Percentiles rank a stretch among this genome's conserved stretches.
Conservation (phyloP, 2,113 vertebrate species). For the Aleadryas rufinucha region DNA sequence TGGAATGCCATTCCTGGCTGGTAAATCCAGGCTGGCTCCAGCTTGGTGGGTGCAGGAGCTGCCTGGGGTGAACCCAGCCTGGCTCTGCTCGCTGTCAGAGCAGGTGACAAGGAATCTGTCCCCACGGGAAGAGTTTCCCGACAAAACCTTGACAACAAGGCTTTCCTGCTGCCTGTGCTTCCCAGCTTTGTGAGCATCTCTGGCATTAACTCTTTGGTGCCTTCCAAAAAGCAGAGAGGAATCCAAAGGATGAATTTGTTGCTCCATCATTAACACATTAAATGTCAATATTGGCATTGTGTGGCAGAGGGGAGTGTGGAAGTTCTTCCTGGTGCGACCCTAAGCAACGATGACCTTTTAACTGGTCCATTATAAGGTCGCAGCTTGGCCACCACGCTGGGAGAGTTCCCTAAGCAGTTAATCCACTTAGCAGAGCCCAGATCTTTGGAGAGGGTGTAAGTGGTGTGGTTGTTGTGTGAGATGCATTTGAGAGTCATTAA, state of each 20-base stretch:
- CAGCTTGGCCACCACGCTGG: not conserved
- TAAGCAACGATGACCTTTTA: constrained; percentile 25
- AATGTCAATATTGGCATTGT: not conserved
- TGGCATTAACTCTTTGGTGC: not conserved
- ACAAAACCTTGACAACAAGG: not conserved
- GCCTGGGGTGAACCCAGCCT: not conserved
- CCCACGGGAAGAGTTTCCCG: not conserved
- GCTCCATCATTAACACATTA: not conserved
- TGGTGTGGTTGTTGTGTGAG: not conserved
- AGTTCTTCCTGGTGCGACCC: not conserved
- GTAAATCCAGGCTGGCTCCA: not conserved
- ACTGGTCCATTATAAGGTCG: constrained; percentile 6
- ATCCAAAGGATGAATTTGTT: not conserved
- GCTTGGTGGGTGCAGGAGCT: not conserved
- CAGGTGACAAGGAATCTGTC: not conserved
- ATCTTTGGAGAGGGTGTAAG: constrained; percentile 28
- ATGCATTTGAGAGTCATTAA: constrained; percentile 39
- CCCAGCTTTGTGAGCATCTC: not conserved
- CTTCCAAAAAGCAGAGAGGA: not conserved
- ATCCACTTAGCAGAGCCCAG: constrained; percentile 31
- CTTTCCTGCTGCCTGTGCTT: not conserved
- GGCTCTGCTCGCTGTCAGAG: not conserved
- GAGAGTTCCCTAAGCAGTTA: constrained; percentile 37
- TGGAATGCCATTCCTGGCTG: not conserved
- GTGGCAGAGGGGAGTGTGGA: not conserved